Percentiles rank a stretch among this genome's conserved stretches.
Evolutionary conservation across 2,888 invertebrate genomes (phyloP).

Genomic region (Cheiracanthium punctorium): DNA sequence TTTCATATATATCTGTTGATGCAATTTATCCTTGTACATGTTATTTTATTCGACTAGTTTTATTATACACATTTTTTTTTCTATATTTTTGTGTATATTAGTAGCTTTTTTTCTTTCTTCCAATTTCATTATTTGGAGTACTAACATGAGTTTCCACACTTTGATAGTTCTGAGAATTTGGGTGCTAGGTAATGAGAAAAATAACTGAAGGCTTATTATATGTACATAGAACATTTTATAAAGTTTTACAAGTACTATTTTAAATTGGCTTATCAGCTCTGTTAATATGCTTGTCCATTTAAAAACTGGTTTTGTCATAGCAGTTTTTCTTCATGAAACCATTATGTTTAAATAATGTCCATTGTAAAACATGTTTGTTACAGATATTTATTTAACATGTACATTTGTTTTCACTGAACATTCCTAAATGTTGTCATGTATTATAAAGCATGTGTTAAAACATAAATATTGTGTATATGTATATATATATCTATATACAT

Average conservation of each 20-base stretch:
- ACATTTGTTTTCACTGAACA: background rate
- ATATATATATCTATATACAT: too few relatives aligned
- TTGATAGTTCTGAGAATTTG: background rate
- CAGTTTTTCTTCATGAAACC: background rate
- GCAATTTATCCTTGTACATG: too few relatives aligned
- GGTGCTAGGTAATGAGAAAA: conserved; percentile 5
- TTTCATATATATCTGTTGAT: too few relatives aligned
- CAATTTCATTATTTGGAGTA: too few relatives aligned
- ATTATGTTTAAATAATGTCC: background rate
- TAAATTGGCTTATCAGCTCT: background rate
- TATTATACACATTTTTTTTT: too few relatives aligned
- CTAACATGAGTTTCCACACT: too few relatives aligned
- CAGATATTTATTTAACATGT: background rate
- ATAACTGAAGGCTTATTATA: background rate
- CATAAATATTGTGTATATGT: conserved; percentile 33
- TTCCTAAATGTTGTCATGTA: conserved; percentile 13
- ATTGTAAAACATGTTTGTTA: background rate
- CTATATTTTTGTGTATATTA: too few relatives aligned
- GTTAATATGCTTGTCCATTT: conserved; percentile 1
- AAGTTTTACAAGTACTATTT: conserved; percentile 1
- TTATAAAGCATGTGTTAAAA: background rate
- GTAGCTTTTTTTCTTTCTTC: too few relatives aligned
- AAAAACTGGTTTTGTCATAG: background rate
- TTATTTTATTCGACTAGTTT: too few relatives aligned
- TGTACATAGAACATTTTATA: conserved; percentile 7